Evolutionary conservation across 2,797 vertebrate genomes (phyloP), one percentile per base, ranked within the genome.

Genomic region (Mastacembelus armatus): DNA sequence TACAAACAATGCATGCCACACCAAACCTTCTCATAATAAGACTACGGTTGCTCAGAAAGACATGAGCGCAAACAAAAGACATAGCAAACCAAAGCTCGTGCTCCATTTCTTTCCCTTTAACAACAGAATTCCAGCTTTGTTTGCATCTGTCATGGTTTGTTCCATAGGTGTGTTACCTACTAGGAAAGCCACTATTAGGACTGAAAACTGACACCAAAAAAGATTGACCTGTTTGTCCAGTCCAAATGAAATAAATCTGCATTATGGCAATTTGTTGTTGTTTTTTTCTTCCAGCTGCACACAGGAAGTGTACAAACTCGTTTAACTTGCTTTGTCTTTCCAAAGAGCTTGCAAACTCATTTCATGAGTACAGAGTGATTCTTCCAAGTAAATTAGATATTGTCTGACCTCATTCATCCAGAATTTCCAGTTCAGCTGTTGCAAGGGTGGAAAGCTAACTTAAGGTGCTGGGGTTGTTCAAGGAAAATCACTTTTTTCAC

Each of bases 151-250:
- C 1, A 1, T 3, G 45, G 11, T 33, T 15, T 11, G 54, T 27
- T 55, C 27, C 38, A 33, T 1, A 33, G 42, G 14, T 36, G 11
- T 52, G 50, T 15, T 4, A 1, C 1, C 7, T 54, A 49, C 45
- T 75, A 45, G 71, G 56, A 54, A 19, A n/a, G n/a, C 10, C 5
- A 14, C 14, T 5, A 16, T 9, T 1, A 21, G 11, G 2, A 42
- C 8, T 45, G 18, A 43, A 54, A 78, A 38, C 40, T 16, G 36
- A 68, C 16, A 29, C 14, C 36, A 47, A 7, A 18, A 52, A 48
- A 2, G 36, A 50, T 58, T 39, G 24, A 57, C 69, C 52, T 35
- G 69, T 70, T 77, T n/a, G 11, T 49, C 78, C 54, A 10, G 74
- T 61, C 77, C 24, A 55, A 62, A 52, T 19, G 30, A 51, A 56